Evolutionary conservation across 2,113 vertebrate species (phyloP), one percentile per base, ranked within the genome.

Genomic region (Stegastes partitus): DNA sequence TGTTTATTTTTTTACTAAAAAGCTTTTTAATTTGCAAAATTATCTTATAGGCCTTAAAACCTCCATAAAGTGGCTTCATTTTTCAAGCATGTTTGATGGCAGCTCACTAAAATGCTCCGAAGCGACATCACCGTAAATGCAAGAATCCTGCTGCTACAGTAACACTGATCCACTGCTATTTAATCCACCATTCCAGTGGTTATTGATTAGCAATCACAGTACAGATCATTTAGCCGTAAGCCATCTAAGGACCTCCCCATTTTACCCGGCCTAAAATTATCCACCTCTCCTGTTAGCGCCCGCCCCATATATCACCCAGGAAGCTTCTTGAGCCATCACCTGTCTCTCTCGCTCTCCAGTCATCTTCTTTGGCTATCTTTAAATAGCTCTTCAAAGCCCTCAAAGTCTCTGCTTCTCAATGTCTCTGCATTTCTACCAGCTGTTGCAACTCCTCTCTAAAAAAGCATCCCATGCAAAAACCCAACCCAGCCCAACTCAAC

Each of bases 271-370:
- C 91, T 90, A 92, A 90, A 94, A 90, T 92, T 87, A 89, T 87
- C 90, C 66, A 73, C 61, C 61, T 62, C 81, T 91, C 59, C 59
- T 78, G 68, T 75, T 78, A 77, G 74, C 59, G 65, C 85, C 77
- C 63, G 49, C 88, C 84, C 91, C 88, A 87, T 89, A 91, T 93
- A 93, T 93, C 85, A 92, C 84, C 90, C 87, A 92, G 87, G 91
- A 91, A 89, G 88, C 86, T 91, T 88, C 93, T 91, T 92, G 90
- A 88, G 87, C 92, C 90, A 79, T 94, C 93, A 94, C 93, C 94
- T 94, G 93, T 94, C 90, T 90, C 86, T 85, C 90, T 89, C 84
- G 80, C 89, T 93, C 86, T 91, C 70, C 71, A 89, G 89, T 84
- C 89, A 86, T 93, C 88, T 85, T 87, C 90, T 86, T 86, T 87